Percentiles rank a stretch among this genome's conserved stretches.
Evolutionary conservation across 2,113 vertebrate genomes (phyloP).

Genomic region (Eurypyga helias): DNA sequence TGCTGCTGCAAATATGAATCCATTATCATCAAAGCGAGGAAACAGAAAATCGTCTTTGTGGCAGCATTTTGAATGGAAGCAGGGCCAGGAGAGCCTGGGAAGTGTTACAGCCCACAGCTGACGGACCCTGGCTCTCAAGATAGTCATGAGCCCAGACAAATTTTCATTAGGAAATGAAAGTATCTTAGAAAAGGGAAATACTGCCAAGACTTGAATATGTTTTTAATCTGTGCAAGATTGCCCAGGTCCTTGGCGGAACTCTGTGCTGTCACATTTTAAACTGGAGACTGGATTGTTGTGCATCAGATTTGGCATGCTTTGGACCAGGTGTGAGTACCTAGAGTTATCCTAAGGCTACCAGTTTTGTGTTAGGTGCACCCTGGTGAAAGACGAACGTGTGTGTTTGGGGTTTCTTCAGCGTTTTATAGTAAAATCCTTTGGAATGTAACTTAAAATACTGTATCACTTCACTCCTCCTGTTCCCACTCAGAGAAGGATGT

Average conservation of each 20-base stretch:
- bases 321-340: background rate
- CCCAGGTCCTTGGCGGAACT: background rate
- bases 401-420: background rate
- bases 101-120: background rate
- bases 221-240: background rate
- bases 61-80: background rate
- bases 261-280: background rate
- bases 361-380: background rate
- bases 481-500: background rate
- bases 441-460: background rate
- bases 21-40: slow-evolving; percentile 1
- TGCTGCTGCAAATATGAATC: slow-evolving; percentile 5
- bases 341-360: background rate
- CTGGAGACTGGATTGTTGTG: background rate
- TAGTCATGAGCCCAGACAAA: background rate
- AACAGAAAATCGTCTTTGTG: background rate
- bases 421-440: background rate
- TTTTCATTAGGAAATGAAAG: slow-evolving; percentile 8
- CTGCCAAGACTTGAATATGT: background rate
- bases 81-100: background rate
- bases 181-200: background rate
- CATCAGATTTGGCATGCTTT: background rate
- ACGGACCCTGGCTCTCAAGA: background rate
- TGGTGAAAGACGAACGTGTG: background rate
- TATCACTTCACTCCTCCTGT: background rate